Conservation (phyloP, 2,113 vertebrate genomes). For the Microcebus murinus region DNA sequence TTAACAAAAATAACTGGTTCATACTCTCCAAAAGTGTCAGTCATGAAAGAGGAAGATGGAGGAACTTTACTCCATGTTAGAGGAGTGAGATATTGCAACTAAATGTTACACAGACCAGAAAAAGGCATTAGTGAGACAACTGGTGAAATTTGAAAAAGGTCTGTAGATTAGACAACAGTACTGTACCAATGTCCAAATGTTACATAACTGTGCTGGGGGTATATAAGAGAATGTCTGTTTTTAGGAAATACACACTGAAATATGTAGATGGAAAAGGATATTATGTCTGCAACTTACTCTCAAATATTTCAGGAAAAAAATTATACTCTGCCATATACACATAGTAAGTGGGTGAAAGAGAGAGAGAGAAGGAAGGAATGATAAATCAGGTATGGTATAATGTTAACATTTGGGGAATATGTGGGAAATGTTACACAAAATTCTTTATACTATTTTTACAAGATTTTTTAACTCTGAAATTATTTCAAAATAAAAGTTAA, state of each 20-base stretch:
- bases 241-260: background rate
- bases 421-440: background rate
- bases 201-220: background rate
- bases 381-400: slow-evolving; percentile 27
- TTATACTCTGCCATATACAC: background rate
- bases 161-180: background rate
- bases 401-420: background rate
- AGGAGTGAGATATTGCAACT: background rate
- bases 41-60: background rate
- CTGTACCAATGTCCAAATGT: background rate
- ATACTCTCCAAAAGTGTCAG: background rate
- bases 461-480: slow-evolving; percentile 3
- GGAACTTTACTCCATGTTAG: background rate
- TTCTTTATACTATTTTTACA: background rate
- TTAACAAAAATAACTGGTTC: background rate
- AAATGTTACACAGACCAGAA: background rate
- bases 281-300: background rate
- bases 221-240: background rate
- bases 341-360: background rate
- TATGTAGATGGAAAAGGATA: background rate
- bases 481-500: slow-evolving; percentile 45
- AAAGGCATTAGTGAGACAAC: background rate
- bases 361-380: background rate
- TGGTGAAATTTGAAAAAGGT: background rate
- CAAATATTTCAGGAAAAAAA: slow-evolving; percentile 30